A percentile compares a stretch with the other conserved stretches of the same genome.
Conservation (phyloP, 2,797 vertebrate genomes). For the Paguma larvata region DNA sequence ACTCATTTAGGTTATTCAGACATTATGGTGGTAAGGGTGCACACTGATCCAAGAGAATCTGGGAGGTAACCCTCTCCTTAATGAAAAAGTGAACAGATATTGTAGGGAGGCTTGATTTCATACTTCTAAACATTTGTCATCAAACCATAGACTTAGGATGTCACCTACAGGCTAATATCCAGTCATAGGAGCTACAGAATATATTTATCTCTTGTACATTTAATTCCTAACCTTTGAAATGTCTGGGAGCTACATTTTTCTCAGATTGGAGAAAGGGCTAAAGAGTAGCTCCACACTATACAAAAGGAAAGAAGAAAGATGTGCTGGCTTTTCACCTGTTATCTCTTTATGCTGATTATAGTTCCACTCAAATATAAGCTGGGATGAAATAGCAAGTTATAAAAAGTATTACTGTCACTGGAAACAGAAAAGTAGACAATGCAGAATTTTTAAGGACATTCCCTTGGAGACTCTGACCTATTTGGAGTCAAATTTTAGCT, state of each 20-base stretch:
- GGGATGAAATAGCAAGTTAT: slow-evolving; percentile 62
- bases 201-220: slow-evolving; percentile 38
- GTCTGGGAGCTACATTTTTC: slow-evolving; percentile 56
- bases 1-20: background rate
- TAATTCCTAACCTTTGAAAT: slow-evolving; percentile 76
- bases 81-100: slow-evolving; percentile 32
- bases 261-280: slow-evolving; percentile 33
- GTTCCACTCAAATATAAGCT: slow-evolving; percentile 31
- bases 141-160: slow-evolving; percentile 8
- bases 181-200: slow-evolving; percentile 16
- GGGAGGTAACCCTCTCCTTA: background rate
- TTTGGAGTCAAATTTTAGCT: slow-evolving; percentile 9
- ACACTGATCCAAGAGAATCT: background rate
- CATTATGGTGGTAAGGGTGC: too few species aligned
- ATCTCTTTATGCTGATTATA: slow-evolving; percentile 70
- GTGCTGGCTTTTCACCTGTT: slow-evolving; percentile 60
- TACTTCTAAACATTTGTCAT: slow-evolving; percentile 5
- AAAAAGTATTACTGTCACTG: slow-evolving; percentile 67
- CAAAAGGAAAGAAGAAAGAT: slow-evolving; percentile 58
- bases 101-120: background rate
- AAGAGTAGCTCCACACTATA: slow-evolving; percentile 33
- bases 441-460: slow-evolving; percentile 39
- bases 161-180: slow-evolving; percentile 52
- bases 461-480: slow-evolving; percentile 56
- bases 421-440: slow-evolving; percentile 46